Conservation (phyloP, 2,797 vertebrate species). For the Scolopax rusticola region DNA sequence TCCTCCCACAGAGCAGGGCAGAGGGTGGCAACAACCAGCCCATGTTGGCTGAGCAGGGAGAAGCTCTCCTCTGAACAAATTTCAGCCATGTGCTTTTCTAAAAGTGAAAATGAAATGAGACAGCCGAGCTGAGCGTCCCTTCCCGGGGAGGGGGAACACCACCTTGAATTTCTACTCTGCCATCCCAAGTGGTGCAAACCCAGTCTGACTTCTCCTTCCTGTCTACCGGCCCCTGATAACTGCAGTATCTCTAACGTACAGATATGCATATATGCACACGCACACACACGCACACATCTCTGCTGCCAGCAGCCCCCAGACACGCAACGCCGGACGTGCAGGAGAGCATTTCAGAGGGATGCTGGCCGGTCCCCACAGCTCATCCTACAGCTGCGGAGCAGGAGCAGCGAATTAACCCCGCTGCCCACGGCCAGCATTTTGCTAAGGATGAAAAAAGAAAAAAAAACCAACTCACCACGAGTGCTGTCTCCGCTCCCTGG, state of each 20-base stretch:
- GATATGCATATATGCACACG: accelerated
- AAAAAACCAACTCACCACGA: conserved; percentile 40
- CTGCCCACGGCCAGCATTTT: accelerated
- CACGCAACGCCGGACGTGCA: background rate
- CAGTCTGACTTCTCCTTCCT: background rate
- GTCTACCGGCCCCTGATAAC: accelerated
- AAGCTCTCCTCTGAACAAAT: background rate
- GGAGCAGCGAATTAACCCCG: background rate
- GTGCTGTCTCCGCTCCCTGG: background rate
- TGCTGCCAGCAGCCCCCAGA: accelerated
- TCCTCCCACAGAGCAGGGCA: background rate
- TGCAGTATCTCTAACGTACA: accelerated
- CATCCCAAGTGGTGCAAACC: background rate
- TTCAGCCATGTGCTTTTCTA: background rate
- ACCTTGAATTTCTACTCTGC: background rate
- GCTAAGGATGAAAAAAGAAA: background rate
- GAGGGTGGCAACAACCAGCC: background rate
- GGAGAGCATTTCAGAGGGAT: background rate
- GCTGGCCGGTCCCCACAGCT: background rate
- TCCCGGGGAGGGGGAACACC: background rate
- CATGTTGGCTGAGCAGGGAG: background rate
- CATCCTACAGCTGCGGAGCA: background rate
- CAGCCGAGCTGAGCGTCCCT: background rate
- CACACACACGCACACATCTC: accelerated
- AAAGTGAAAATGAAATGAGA: background rate